phyloP scores from a whole-genome alignment of 2,797 vertebrate genomes.

The Microctenopoma lineatum region DNA sequence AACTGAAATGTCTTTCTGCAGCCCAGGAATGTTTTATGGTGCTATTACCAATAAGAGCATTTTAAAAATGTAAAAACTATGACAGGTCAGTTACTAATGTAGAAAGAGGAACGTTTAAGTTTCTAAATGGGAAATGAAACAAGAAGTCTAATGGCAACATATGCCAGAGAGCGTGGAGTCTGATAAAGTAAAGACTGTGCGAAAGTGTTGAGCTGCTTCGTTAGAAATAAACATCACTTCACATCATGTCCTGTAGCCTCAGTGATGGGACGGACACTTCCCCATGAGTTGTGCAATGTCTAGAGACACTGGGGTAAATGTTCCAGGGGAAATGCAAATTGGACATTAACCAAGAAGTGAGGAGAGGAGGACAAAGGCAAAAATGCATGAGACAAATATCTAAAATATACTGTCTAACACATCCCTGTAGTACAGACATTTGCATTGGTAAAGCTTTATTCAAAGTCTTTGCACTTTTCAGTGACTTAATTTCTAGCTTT shows the following conservation, averaged over 20 bases:
- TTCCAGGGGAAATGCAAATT: constrained; percentile 56
- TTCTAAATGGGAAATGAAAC: not conserved
- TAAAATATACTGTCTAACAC: not conserved
- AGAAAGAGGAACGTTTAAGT: too few species aligned
- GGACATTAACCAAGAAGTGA: constrained; percentile 51
- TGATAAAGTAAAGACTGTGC: not conserved
- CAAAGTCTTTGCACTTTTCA: constrained; percentile 18
- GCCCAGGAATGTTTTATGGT: not conserved
- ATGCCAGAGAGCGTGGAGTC: not conserved
- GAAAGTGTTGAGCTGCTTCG: not conserved
- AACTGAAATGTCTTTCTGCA: too few species aligned
- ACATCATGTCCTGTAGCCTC: constrained; percentile 5
- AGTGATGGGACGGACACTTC: constrained; percentile 34
- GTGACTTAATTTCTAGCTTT: constrained; percentile 57
- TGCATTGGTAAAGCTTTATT: constrained; percentile 50
- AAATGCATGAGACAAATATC: not conserved
- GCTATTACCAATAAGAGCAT: not conserved
- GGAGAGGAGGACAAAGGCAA: constrained; percentile 21
- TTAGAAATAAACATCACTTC: not conserved
- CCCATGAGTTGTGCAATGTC: constrained; percentile 49
- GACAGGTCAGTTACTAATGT: too few species aligned
- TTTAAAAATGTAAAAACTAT: too few species aligned
- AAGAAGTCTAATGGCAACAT: not conserved
- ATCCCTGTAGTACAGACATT: not conserved
- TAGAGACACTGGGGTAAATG: constrained; percentile 55